Evolutionary conservation across 2,888 invertebrate genomes (phyloP), one percentile per base, ranked within the genome.

Genomic region (Sepiola atlantica): DNA sequence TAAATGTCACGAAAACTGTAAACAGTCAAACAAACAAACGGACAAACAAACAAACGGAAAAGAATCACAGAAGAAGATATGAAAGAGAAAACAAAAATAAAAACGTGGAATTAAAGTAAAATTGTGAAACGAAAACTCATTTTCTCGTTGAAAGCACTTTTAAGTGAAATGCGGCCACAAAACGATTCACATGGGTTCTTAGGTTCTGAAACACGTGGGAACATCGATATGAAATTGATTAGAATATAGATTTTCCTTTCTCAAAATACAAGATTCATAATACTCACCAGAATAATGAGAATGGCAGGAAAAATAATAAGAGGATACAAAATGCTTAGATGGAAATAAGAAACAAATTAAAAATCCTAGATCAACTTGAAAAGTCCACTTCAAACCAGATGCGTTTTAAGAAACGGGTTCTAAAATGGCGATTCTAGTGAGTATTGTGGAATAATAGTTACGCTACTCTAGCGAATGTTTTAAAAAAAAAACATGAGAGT

Each of bases 141-240:
- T 77, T 61, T 77, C n/a, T 32, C 16, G 77, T 77, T 77, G 77
- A 77, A 77, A 77, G 77, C 32, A 77, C 77, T 77, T 77, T 77
- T 77, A 77, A 77, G 77, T n/a, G 32, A 32, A 77, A 77, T n/a
- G 18, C 32, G 16, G n/a, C n/a, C 77, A 32, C 77, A 77, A 14
- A 77, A 77, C n/a, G 77, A 24, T 61, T 61, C 61, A 61, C 61
- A 61, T 61, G 61, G 61, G 32, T 77, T 77, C 32, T 77, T 77
- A 77, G 77, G 77, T 77, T 77, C n/a, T 77, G 32, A 77, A 77
- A 77, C 32, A 77, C 77, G 77, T 77, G 77, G 77, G 16, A 77
- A 77, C 77, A 77, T 77, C 77, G 77, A 77, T 77, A 77, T 77
- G 77, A 77, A 77, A 77, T 77, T 77, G 77, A 77, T 77, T 77